Percentiles rank a stretch among this genome's conserved stretches.
Evolutionary conservation across 2,113 vertebrate genomes (phyloP).

Genomic region (Rhagologus leucostigma): DNA sequence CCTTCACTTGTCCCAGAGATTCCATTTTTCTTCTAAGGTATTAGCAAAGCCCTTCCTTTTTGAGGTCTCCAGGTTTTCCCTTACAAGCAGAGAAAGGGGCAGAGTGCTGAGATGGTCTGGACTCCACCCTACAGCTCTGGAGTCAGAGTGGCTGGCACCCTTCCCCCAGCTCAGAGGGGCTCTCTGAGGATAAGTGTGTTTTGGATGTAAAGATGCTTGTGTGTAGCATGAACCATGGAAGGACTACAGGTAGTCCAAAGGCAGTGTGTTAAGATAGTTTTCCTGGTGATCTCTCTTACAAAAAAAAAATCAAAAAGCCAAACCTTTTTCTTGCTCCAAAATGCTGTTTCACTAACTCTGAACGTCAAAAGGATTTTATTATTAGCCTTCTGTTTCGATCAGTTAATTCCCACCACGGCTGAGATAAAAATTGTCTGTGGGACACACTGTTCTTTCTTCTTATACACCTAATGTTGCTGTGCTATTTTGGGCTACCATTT

Average conservation of each 20-base stretch:
- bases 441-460: constrained; percentile 70
- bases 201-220: background rate
- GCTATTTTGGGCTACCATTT: constrained; percentile 79
- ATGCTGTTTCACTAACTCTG: constrained; percentile 17
- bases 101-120: background rate
- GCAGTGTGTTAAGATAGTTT: background rate
- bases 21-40: background rate
- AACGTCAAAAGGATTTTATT: constrained; percentile 34
- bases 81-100: background rate
- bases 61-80: background rate
- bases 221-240: background rate
- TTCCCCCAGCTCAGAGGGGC: background rate
- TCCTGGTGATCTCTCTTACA: background rate
- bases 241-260: background rate
- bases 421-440: constrained; percentile 56
- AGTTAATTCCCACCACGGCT: constrained; percentile 59
- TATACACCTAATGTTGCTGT: constrained; percentile 65
- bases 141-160: fast-evolving
- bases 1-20: background rate
- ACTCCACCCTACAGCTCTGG: background rate
- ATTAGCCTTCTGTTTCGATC: constrained; percentile 51
- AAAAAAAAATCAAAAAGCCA: background rate
- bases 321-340: constrained; percentile 23
- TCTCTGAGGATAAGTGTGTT: background rate
- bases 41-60: background rate